These are phyloP conservation scores for Pluvianellus socialis DNA, from an alignment of 2,113 vertebrate species.

Conservation along the genomic window DNA sequence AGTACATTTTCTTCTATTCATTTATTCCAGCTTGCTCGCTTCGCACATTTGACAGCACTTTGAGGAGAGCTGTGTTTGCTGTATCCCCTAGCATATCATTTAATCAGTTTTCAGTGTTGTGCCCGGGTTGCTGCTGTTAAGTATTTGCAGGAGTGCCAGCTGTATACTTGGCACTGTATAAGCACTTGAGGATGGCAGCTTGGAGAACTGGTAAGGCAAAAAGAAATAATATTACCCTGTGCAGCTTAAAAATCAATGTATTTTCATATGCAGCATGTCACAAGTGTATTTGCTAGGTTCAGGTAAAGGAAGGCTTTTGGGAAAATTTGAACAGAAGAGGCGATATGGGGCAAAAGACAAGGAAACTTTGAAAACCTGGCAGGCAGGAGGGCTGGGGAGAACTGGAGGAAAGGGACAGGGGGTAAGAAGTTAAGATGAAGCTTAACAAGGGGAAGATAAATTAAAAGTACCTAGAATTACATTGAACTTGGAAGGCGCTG, in stretches of 20 bases:
- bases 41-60: background rate
- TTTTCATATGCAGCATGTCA: background rate
- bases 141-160: background rate
- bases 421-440: background rate
- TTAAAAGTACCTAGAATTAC: background rate
- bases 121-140: rapidly evolving
- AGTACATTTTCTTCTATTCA: background rate
- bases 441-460: background rate
- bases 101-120: background rate
- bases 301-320: background rate
- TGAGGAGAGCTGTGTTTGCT: background rate
- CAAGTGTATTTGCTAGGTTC: background rate
- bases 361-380: background rate
- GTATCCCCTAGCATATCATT: background rate
- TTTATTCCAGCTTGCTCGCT: background rate
- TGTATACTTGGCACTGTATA: background rate
- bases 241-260: background rate
- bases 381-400: background rate
- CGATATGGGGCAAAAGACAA: background rate
- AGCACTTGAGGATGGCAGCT: background rate
- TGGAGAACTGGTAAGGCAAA: background rate
- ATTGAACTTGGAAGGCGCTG: background rate
- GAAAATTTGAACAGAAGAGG: background rate
- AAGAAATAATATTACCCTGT: background rate
- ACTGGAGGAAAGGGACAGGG: background rate